phyloP scores from a whole-genome alignment of 2,797 vertebrate genomes.

The Liparis tanakae region DNA sequence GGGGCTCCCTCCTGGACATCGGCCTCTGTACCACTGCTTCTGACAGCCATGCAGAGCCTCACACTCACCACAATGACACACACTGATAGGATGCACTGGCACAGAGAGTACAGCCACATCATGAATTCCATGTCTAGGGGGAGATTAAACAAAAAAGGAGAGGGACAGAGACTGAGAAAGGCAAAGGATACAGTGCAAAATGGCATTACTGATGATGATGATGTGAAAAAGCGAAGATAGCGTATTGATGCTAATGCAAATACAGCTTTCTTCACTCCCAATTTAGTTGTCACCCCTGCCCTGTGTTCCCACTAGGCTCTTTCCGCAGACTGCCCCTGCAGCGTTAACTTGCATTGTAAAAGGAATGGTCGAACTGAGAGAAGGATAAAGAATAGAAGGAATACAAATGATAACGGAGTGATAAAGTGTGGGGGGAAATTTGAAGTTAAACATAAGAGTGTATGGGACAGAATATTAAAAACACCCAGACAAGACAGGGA shows the following conservation, averaged over 20 bases:
- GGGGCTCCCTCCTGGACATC: slow-evolving; percentile 25
- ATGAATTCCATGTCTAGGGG: slow-evolving; percentile 70
- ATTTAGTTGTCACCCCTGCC: slow-evolving; percentile 21
- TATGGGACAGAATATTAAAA: slow-evolving; percentile 48
- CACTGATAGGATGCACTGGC: slow-evolving; percentile 74
- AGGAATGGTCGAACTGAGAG: slow-evolving; percentile 23
- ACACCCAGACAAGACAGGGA: not conserved
- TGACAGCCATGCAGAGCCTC: slow-evolving; percentile 71
- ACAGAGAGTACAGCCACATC: slow-evolving; percentile 75
- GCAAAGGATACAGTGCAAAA: slow-evolving; percentile 20
- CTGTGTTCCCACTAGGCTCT: slow-evolving; percentile 23
- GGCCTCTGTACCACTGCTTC: not conserved
- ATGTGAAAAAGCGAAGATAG: slow-evolving; percentile 21
- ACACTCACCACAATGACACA: slow-evolving; percentile 72
- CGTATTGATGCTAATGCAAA: slow-evolving; percentile 37
- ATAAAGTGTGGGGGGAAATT: slow-evolving; percentile 36
- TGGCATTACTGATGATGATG: slow-evolving; percentile 13
- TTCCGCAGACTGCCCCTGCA: slow-evolving; percentile 24
- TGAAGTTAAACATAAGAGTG: slow-evolving; percentile 44
- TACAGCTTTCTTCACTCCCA: slow-evolving; percentile 24
- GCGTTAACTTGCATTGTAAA: slow-evolving; percentile 33
- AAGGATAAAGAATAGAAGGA: slow-evolving; percentile 38
- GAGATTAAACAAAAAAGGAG: slow-evolving; percentile 12
- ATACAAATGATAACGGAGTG: slow-evolving; percentile 49
- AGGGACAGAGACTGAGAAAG: slow-evolving; percentile 16